These are phyloP conservation scores for Meloidogyne exigua DNA, from an alignment of 1,140 invertebrate genomes.

Conservation along the genomic window DNA sequence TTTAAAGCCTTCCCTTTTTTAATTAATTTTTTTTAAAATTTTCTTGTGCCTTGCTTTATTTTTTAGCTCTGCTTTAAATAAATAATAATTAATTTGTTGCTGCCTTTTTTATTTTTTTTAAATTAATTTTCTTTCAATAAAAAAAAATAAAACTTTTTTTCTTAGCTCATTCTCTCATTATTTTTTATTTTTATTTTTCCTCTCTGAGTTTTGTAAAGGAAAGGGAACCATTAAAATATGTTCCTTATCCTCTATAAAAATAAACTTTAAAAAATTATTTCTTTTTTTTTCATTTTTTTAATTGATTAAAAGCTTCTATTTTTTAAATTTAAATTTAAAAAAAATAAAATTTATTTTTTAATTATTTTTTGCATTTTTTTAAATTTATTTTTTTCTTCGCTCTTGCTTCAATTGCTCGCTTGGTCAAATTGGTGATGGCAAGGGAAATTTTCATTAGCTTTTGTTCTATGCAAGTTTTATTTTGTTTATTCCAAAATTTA, in stretches of 20 bases:
- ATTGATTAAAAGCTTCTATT: no score
- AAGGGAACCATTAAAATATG: no score
- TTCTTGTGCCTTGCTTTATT: neutral
- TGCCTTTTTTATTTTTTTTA: neutral
- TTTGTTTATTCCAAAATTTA: neutral
- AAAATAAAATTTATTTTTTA: neutral
- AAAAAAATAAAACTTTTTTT: neutral
- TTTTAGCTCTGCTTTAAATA: neutral
- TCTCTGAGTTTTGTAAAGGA: no score
- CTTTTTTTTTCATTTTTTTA: no score
- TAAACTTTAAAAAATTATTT: no score
- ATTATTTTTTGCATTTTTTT: no score
- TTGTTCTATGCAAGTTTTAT: slow-evolving; percentile 4
- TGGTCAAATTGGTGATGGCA: slow-evolving; percentile 6
- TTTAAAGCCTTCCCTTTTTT: neutral
- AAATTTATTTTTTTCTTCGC: neutral
- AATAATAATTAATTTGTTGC: neutral
- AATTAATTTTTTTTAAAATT: no score
- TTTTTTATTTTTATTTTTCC: neutral
- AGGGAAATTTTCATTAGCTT: neutral
- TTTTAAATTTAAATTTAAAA: no score
- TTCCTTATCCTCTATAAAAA: no score
- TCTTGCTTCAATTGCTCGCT: slow-evolving; percentile 13
- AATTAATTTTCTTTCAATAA: neutral
- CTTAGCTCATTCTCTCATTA: neutral